Percentiles rank a stretch among this genome's conserved stretches.
Conservation (phyloP, 2,113 vertebrate genomes). For the Okapia johnstoni region DNA sequence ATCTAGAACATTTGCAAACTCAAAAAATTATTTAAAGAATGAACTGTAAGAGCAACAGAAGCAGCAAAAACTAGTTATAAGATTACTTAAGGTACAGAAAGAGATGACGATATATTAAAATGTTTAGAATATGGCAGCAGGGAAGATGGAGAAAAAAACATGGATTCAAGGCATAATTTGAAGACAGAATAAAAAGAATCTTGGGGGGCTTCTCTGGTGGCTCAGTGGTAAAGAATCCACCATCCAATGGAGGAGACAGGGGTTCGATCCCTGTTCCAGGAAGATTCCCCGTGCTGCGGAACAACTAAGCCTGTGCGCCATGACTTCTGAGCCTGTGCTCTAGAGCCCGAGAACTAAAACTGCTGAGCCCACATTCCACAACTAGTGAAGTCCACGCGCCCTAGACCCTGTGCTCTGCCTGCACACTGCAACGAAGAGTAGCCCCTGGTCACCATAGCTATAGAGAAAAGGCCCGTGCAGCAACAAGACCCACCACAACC, state of each 20-base stretch:
- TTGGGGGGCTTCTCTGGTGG: not conserved
- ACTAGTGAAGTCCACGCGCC: no score
- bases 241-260: not conserved
- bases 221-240: not conserved
- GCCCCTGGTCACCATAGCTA: not conserved
- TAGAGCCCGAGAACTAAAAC: not conserved
- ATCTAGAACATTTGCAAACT: not conserved
- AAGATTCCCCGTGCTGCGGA: fast-evolving
- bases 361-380: not conserved
- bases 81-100: not conserved
- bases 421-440: not conserved
- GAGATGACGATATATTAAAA: not conserved
- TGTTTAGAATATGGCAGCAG: not conserved
- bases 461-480: not conserved
- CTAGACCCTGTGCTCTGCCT: not conserved
- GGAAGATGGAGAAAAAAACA: not conserved
- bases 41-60: not conserved
- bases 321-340: not conserved
- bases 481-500: not conserved
- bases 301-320: fast-evolving
- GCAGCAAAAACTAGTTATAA: not conserved
- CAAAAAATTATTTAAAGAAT: not conserved
- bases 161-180: not conserved
- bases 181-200: not conserved
- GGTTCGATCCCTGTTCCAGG: not conserved